Conservation (phyloP, 2,797 vertebrate genomes). For the Muraenolepis orangiensis region DNA sequence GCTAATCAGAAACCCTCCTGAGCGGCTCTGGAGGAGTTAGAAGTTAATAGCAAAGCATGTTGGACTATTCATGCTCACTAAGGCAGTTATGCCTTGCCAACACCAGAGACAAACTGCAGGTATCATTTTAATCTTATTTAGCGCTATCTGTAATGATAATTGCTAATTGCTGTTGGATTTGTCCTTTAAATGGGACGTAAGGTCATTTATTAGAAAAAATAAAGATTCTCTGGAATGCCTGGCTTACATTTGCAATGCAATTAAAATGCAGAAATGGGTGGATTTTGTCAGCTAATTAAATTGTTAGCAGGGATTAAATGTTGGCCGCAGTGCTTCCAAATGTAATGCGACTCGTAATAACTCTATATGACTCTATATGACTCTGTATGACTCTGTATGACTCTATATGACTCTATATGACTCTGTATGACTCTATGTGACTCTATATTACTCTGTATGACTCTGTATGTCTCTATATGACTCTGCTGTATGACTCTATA, state of each 20-base stretch:
- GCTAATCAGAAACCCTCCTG: slow-evolving; percentile 5
- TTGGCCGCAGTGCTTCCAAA: slow-evolving; percentile 16
- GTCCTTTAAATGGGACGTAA: slow-evolving; percentile 11
- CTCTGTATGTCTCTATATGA: too few relatives aligned
- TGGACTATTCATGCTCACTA: neutral
- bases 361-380: too few relatives aligned
- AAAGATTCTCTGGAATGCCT: slow-evolving; percentile 2
- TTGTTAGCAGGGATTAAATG: slow-evolving; percentile 3
- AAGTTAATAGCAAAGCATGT: slow-evolving; percentile 7
- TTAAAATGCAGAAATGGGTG: neutral
- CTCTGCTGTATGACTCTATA: too few relatives aligned
- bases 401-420: too few relatives aligned
- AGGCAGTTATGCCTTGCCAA: neutral
- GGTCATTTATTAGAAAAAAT: neutral
- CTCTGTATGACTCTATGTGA: too few relatives aligned
- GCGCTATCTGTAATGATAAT: slow-evolving; percentile 12
- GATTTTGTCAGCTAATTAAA: slow-evolving; percentile 16
- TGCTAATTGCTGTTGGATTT: neutral
- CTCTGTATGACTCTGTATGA: too few relatives aligned
- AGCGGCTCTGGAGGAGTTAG: neutral
- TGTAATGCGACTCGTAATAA: slow-evolving; percentile 29
- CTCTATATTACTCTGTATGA: too few relatives aligned
- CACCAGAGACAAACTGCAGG: neutral
- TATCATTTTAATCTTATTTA: slow-evolving; percentile 11
- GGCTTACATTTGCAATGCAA: slow-evolving; percentile 12